Conservation (phyloP, 92 coral and sea anemone species). For the Chrysogorgia sp. region DNA sequence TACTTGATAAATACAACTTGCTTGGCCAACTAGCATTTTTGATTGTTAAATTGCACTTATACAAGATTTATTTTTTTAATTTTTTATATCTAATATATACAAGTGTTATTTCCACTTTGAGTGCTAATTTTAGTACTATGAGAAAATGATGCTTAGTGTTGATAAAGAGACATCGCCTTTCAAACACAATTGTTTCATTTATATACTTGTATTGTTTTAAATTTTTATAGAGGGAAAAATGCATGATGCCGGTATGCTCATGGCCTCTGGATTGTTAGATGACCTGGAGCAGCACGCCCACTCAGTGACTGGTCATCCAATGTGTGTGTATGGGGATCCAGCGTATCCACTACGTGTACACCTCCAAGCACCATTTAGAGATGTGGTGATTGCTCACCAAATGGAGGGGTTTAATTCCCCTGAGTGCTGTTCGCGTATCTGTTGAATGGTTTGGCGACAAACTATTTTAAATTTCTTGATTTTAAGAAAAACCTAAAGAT, state of each 20-base stretch:
- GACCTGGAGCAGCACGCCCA: constrained; percentile 30
- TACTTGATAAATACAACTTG: too few relatives aligned
- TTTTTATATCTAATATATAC: background rate
- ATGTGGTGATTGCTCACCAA: constrained; percentile 43
- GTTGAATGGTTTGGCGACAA: constrained; percentile 70
- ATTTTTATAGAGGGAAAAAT: background rate
- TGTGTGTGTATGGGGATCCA: constrained; percentile 68
- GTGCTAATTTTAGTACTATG: background rate
- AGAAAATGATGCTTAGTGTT: background rate
- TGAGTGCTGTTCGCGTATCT: constrained; percentile 58
- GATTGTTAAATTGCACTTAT: too few relatives aligned
- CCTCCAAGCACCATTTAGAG: constrained; percentile 59
- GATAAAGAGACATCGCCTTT: background rate
- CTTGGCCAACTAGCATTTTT: too few relatives aligned
- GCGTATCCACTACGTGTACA: constrained; percentile 62
- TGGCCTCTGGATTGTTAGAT: constrained; percentile 10
- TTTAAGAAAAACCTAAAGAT: constrained; percentile 63
- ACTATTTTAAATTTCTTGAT: constrained; percentile 57
- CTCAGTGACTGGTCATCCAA: constrained; percentile 49
- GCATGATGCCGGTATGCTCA: constrained; percentile 26
- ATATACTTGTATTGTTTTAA: background rate
- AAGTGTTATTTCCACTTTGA: background rate
- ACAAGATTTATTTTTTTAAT: too few relatives aligned
- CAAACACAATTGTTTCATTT: background rate
- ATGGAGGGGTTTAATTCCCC: constrained; percentile 53